Base-by-base conservation (phyloP, 2,888 invertebrate genomes). In the Pristionchus maxplancki region DNA sequence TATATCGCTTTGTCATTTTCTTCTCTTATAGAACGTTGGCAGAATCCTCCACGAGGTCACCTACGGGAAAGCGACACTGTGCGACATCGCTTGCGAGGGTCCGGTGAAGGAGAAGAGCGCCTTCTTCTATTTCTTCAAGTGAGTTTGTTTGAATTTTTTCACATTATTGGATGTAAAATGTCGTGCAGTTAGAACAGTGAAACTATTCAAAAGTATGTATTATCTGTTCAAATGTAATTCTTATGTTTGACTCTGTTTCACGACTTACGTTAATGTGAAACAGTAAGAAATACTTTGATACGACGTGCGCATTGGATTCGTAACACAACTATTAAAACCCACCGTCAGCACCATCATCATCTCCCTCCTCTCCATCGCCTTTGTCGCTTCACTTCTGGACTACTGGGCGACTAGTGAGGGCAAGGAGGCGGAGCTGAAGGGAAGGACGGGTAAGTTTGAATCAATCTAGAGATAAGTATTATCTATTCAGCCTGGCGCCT, bases 41-140 rank as follows among this genome's bases (percentile, higher is more conserved):
- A 17, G 74, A 8, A 74, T 74, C 15, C 74, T 74, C 0, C 40
- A 37, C n/a, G 24, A 37, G 1, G 31, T 24, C 1, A 74, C 40
- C 37, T 40, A 74, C 20, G 74, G 40, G 28, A 40, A 1, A 1
- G 74, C 40, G 1, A 28, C 24, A 0, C 37, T 74, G 1, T 74
- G 74, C 40, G 74, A 40, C 4, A 40, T 74, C 31, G 20, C 37
- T 20, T 74, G 74, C 40, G 37, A 24, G 11, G 74, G 40, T 6
- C 24, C 74, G 40, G 20, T 11, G 37, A 40, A 74, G 24, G 40
- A 74, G 40, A 28, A 37, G 24, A 74, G 24, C 8, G 1, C 37
- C 20, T 74, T 74, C 74, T 40, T 74, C 40, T 40, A 74, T 40
- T 74, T 74, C 8, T 74, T 74, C 37, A 37, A 74, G 74, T 74